Conservation (phyloP, 2,888 invertebrate species). For the Temnothorax ravouxi region DNA sequence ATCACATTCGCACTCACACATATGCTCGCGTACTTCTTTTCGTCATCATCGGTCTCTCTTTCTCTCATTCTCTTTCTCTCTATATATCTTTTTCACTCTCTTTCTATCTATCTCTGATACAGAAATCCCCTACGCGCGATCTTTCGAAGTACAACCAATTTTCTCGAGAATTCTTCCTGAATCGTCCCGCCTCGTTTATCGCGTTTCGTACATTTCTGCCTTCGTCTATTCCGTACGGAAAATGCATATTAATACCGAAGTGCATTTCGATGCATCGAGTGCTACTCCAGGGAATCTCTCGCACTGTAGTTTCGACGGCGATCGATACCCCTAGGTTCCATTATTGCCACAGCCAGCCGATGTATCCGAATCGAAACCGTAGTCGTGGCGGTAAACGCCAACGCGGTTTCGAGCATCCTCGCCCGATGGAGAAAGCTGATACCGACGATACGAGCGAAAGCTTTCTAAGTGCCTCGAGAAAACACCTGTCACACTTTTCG, state of each 20-base stretch:
- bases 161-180: constrained; percentile 49
- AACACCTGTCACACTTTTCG: constrained; percentile 56
- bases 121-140: constrained; percentile 33
- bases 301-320: constrained; percentile 34
- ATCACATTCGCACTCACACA: constrained; percentile 3
- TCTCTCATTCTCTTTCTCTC: constrained; percentile 1
- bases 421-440: constrained; percentile 50
- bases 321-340: constrained; percentile 63
- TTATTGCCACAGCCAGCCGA: constrained; percentile 52
- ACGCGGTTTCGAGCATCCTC: constrained; percentile 47
- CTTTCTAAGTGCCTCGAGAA: constrained; percentile 54
- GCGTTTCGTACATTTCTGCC: constrained; percentile 79
- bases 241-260: constrained; percentile 59
- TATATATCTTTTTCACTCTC: constrained; percentile 2
- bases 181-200: constrained; percentile 58
- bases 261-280: constrained; percentile 60
- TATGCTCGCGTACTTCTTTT: neutral
- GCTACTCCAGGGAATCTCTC: constrained; percentile 56
- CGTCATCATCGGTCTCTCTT: constrained; percentile 19
- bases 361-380: constrained; percentile 55
- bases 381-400: constrained; percentile 44
- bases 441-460: constrained; percentile 50
- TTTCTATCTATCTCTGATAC: constrained; percentile 22
- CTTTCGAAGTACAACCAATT: constrained; percentile 45
- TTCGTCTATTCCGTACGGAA: constrained; percentile 56